Base-by-base conservation (phyloP, 2,888 invertebrate genomes). In the Theretra japonica region DNA sequence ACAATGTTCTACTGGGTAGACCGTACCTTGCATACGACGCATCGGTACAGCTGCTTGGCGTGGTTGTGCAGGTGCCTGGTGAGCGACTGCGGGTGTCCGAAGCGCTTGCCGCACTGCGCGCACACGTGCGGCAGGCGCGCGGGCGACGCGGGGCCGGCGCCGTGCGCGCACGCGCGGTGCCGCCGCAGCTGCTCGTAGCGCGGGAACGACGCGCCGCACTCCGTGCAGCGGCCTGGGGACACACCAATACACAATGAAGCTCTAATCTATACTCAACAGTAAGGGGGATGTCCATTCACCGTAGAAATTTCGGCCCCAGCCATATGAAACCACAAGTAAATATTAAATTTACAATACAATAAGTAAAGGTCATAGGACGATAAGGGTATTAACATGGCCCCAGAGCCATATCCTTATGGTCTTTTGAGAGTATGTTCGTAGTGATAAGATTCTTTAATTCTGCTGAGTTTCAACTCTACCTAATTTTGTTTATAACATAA, bases 21-120 rank as follows among this genome's bases (percentile, higher is more conserved):
- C 8, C 58, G 25, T 8, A 82, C 91, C 91, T 94, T 94, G 82
- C 94, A 94, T 0, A 94, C 94, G 78, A 94, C 94, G 75, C 94
- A 94, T 50, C 93, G 79, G 87, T 93, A 94, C 1, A 94, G 89
- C 79, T 94, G 93, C 79, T 91, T 91, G 72, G 93, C 90, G 85
- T 94, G 94, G 85, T 94, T 94, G 83, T 93, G 93, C 85, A 92
- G 86, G 82, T 94, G 94, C 0, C 94, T 75, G 0, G 94, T 91
- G 77, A 94, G 90, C 50, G 91, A 90, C 86, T 91, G 91, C 80
- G 90, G 89, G 84, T 90, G 92, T 3, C 85, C 83, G 89, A 92
- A 93, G 59, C 92, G 84, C 88, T 92, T 92, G 72, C 93, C 92
- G 90, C 93, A 94, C 86, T 90, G 89, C 70, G 85, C 74, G 87